A percentile compares a stretch with the other conserved stretches of the same genome.
These are phyloP conservation scores for Characodon lateralis DNA, from an alignment of 2,797 vertebrate species.

Conservation along the genomic window DNA sequence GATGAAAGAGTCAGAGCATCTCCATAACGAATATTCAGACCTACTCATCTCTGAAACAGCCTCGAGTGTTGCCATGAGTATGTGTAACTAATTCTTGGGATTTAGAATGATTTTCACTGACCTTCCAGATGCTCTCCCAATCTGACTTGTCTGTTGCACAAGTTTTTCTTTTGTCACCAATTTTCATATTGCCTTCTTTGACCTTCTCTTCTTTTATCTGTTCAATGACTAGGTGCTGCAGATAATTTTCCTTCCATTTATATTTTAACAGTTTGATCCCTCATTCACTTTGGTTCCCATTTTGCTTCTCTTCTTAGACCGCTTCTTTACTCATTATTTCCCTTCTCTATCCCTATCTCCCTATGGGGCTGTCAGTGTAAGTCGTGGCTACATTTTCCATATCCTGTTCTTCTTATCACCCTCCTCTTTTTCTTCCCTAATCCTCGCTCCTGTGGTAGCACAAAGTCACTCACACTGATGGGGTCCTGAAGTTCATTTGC, in stretches of 20 bases:
- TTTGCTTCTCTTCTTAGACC: constrained; percentile 27
- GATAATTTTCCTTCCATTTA: constrained; percentile 21
- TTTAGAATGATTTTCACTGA: constrained; percentile 44
- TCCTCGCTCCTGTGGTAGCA: constrained; percentile 25
- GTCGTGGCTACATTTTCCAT: constrained; percentile 22
- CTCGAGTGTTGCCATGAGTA: constrained; percentile 40
- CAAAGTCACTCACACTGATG: constrained; percentile 34
- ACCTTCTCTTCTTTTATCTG: constrained; percentile 36
- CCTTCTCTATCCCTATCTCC: constrained; percentile 32
- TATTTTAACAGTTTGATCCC: constrained; percentile 27
- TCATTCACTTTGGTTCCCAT: constrained; percentile 33
- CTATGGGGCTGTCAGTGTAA: constrained; percentile 30
- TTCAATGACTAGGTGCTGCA: constrained; percentile 11
- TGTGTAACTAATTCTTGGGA: constrained; percentile 67
- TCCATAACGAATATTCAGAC: constrained; percentile 35
- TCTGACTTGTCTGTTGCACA: constrained; percentile 26
- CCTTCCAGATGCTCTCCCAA: constrained; percentile 27
- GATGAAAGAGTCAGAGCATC: too few relatives aligned
- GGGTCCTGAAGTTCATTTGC: constrained; percentile 63
- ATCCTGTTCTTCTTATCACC: constrained; percentile 25
- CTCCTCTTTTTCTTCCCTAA: constrained; percentile 5
- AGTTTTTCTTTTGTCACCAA: constrained; percentile 5
- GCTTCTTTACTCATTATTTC: constrained; percentile 49
- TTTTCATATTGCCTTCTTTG: constrained; percentile 15
- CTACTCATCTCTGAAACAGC: constrained; percentile 35